A percentile compares a stretch with the other conserved stretches of the same genome.
Conservation (phyloP, 2,113 vertebrate species). For the Equus przewalskii region DNA sequence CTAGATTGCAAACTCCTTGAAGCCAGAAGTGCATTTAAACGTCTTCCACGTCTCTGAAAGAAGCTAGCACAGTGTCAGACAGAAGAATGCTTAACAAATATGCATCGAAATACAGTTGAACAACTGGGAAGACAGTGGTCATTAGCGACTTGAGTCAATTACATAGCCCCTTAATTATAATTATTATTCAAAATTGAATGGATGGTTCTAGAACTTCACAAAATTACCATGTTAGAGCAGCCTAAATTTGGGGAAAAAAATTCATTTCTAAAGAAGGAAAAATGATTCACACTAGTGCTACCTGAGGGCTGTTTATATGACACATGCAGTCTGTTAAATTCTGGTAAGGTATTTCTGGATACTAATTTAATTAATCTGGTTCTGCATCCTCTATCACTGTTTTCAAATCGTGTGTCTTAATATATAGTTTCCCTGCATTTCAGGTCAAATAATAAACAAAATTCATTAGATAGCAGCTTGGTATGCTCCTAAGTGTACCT, state of each 20-base stretch:
- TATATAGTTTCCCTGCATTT: constrained; percentile 47
- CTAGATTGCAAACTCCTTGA: neutral
- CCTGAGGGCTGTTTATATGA: neutral
- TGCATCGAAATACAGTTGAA: neutral
- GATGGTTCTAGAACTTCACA: neutral
- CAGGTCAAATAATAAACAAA: constrained; percentile 75
- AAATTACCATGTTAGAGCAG: neutral
- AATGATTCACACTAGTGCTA: neutral
- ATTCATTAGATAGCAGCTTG: constrained; percentile 71
- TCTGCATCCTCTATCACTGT: fast-evolving
- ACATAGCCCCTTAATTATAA: neutral
- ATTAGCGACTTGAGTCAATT: neutral
- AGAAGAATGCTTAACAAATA: neutral
- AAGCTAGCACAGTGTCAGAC: neutral
- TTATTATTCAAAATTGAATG: neutral
- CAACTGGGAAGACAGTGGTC: neutral
- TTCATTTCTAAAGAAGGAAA: neutral
- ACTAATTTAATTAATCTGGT: neutral
- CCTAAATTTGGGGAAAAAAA: neutral
- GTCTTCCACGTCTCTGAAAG: neutral
- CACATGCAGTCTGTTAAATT: neutral
- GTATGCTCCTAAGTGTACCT: constrained; percentile 65
- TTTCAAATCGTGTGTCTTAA: constrained; percentile 41
- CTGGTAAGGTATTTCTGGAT: neutral
- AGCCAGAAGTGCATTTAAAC: neutral